phyloP scores from a whole-genome alignment of 2,113 vertebrate genomes.

The Ia io region DNA sequence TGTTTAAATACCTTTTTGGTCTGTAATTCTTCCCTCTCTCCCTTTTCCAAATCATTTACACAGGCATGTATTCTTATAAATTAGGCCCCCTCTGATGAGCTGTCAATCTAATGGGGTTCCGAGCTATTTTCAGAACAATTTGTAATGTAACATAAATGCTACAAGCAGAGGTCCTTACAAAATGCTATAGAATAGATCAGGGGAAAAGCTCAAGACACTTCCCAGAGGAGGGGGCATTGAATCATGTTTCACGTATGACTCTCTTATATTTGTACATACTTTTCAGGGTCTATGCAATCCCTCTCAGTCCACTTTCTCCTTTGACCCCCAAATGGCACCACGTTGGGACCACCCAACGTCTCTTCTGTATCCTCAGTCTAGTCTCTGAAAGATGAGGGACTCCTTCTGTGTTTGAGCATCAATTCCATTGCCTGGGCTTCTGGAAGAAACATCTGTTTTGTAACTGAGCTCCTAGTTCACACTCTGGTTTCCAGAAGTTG shows the following conservation, averaged over 20 bases:
- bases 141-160: neutral
- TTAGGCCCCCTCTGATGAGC: neutral
- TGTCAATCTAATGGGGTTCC: neutral
- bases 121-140: neutral
- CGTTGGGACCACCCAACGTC: neutral
- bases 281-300: neutral
- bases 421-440: neutral
- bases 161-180: neutral
- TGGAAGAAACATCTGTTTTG: neutral
- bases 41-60: neutral
- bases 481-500: neutral
- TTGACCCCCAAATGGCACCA: neutral
- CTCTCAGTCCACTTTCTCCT: neutral
- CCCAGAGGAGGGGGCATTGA: neutral
- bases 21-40: neutral
- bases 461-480: neutral
- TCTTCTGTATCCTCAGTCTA: neutral
- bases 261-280: neutral
- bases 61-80: neutral
- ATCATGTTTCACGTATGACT: neutral
- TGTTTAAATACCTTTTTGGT: neutral
- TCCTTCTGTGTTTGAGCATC: neutral
- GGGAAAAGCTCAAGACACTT: neutral
- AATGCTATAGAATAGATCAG: neutral
- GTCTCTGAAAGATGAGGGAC: neutral